These are phyloP conservation scores for Apogon hyalosoma DNA, from an alignment of 2,797 vertebrate species.

Conservation along the genomic window DNA sequence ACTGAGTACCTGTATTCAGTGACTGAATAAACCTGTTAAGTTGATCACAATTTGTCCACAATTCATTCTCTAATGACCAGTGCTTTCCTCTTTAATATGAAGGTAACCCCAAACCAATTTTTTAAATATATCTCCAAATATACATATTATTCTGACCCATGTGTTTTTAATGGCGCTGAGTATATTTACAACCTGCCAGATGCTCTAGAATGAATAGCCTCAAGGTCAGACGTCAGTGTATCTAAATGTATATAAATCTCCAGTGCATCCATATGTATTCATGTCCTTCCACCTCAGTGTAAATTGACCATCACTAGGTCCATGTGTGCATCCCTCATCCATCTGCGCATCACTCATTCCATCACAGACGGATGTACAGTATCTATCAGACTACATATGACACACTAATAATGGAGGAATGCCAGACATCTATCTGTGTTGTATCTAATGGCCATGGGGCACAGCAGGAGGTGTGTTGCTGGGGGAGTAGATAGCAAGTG, in stretches of 20 bases:
- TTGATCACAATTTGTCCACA: no score
- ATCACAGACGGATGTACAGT: slow-evolving; percentile 17
- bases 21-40: no score
- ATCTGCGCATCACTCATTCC: slow-evolving; percentile 43
- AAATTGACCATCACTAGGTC: slow-evolving; percentile 12
- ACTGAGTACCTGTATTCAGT: no score
- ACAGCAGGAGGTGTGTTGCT: slow-evolving; percentile 28
- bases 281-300: not conserved
- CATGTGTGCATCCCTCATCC: not conserved
- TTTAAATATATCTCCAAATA: no score
- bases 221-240: not conserved
- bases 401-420: slow-evolving; percentile 34
- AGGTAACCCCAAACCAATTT: no score
- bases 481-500: slow-evolving; percentile 12
- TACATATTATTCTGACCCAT: no score
- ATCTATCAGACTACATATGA: slow-evolving; percentile 10
- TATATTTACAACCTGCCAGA: no score
- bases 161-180: no score
- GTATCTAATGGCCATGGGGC: slow-evolving; percentile 21
- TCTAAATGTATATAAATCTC: not conserved
- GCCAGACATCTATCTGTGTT: slow-evolving; percentile 45
- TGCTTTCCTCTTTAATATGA: no score
- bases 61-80: no score
- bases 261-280: not conserved
- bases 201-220: no score